phyloP scores from a whole-genome alignment of 2,888 invertebrate species.

The Hirtodrosophila cameraria region DNA sequence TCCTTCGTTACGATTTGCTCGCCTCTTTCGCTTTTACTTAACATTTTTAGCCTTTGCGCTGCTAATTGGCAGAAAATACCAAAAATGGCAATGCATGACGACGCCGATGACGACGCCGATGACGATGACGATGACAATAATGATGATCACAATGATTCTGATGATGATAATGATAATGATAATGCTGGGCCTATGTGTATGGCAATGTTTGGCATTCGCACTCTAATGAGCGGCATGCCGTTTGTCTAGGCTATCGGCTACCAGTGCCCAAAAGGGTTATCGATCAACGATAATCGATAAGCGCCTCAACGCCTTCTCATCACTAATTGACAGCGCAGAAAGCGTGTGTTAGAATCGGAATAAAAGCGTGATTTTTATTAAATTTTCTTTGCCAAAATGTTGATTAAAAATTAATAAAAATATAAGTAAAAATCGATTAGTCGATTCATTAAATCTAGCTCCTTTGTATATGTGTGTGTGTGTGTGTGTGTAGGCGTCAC shows the following conservation, averaged over 20 bases:
- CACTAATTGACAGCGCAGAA: slow-evolving; percentile 55
- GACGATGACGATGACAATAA: slow-evolving; percentile 12
- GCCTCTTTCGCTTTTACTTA: slow-evolving; percentile 77
- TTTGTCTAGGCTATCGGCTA: slow-evolving; percentile 21
- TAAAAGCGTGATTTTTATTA: too few species aligned
- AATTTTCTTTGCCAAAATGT: too few species aligned
- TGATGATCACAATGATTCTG: slow-evolving; percentile 15
- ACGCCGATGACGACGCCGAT: slow-evolving; percentile 14
- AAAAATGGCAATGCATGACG: slow-evolving; percentile 80
- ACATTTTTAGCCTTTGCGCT: slow-evolving; percentile 78
- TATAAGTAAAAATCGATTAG: too few species aligned
- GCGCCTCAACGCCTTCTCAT: slow-evolving; percentile 21
- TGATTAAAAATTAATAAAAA: too few species aligned
- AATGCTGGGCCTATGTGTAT: slow-evolving; percentile 28
- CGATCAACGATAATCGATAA: slow-evolving; percentile 46
- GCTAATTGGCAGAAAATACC: slow-evolving; percentile 83
- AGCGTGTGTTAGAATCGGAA: too few species aligned
- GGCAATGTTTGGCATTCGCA: slow-evolving; percentile 39
- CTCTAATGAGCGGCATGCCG: slow-evolving; percentile 57
- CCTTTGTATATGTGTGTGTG: too few species aligned
- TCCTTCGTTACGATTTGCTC: slow-evolving; percentile 71
- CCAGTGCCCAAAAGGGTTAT: slow-evolving; percentile 52
- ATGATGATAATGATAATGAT: slow-evolving; percentile 10
- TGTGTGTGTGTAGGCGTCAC: slow-evolving; percentile 25
- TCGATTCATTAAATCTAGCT: too few species aligned